Conservation (phyloP, 2,113 vertebrate genomes). For the Triplophysa rosa region DNA sequence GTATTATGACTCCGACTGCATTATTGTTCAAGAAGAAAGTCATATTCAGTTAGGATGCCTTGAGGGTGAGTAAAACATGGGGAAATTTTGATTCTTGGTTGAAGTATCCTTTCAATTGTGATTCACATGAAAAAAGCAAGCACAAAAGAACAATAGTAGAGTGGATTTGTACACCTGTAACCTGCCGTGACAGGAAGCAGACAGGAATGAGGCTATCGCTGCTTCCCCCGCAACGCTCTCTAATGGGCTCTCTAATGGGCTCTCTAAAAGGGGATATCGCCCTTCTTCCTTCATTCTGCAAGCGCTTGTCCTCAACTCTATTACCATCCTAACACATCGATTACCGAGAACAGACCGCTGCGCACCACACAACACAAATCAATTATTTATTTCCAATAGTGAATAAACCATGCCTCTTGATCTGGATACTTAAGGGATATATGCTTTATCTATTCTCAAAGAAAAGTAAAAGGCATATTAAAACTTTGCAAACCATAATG, state of each 20-base stretch:
- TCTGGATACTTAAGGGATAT: slow-evolving; percentile 11
- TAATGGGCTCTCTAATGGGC: slow-evolving; percentile 68
- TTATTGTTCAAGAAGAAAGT: too few species aligned
- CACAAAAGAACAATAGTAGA: not conserved
- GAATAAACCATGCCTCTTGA: slow-evolving; percentile 20
- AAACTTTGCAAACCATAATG: not conserved
- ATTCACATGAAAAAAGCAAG: not conserved
- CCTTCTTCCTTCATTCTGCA: slow-evolving; percentile 42
- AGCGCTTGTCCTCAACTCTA: slow-evolving; percentile 60
- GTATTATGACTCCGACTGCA: too few species aligned
- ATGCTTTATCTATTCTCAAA: not conserved
- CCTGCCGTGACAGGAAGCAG: slow-evolving; percentile 5
- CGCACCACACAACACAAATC: slow-evolving; percentile 35
- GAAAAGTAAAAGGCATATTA: not conserved
- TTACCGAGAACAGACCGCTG: slow-evolving; percentile 55
- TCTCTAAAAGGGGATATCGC: slow-evolving; percentile 55
- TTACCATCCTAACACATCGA: slow-evolving; percentile 60
- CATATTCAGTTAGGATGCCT: too few species aligned
- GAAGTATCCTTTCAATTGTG: too few species aligned
- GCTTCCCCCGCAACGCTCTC: slow-evolving; percentile 26
- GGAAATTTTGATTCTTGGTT: too few species aligned
- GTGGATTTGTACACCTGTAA: not conserved
- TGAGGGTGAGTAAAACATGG: too few species aligned
- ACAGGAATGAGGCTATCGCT: not conserved
- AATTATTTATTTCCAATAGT: slow-evolving; percentile 25